Base-by-base conservation (phyloP, 2,113 vertebrate species). In the Sapayoa aenigma region DNA sequence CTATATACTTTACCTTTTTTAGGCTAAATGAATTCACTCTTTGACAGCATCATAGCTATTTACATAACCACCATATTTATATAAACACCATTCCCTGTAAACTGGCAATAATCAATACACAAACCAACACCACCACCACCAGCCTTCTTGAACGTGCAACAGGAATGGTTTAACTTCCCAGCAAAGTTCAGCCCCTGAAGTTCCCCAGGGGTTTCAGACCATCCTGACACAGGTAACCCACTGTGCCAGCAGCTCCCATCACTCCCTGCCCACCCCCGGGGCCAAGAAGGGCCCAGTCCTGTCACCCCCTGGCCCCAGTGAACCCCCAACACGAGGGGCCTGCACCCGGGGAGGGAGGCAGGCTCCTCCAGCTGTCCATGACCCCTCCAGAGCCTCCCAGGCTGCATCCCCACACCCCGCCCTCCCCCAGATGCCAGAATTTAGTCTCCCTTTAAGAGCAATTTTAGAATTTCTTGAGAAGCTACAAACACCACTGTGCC, bases 81-180 rank as follows among this genome's bases (percentile, higher is more conserved):
- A 68, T 28, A 49, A 49, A 20, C 46, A 25, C 35, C 23, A 2
- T 10, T 55, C 7, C 0, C 18, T 37, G 2, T 1, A 0, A 5
- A 50, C 31, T 0, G 0, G 23, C 3, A 27, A 5, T 5, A 52
- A 44, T 14, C 24, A 47, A 74, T 0, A 33, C 20, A 33, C 21
- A 28, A 63, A 53, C 3, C 41, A 35, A 18, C 0, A 5, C 4
- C 50, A 22, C 12, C 58, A 17, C 1, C 53, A 17, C 1, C 53
- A 10, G 3, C 63, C 37, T 30, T 6, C 11, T 5, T 14, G 31
- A 42, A 68, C 8, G 3, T 0, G 5, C 30, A 49, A 11, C 13
- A 24, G 14, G n/a, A 42, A 16, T 0, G 8, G 42, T 37, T 73
- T 12, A 3, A 19, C n/a, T 35, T 37, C 11, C 27, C 37, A 22